Evolutionary conservation across 2,113 vertebrate species (phyloP).

Genomic region (Mustela lutreola): DNA sequence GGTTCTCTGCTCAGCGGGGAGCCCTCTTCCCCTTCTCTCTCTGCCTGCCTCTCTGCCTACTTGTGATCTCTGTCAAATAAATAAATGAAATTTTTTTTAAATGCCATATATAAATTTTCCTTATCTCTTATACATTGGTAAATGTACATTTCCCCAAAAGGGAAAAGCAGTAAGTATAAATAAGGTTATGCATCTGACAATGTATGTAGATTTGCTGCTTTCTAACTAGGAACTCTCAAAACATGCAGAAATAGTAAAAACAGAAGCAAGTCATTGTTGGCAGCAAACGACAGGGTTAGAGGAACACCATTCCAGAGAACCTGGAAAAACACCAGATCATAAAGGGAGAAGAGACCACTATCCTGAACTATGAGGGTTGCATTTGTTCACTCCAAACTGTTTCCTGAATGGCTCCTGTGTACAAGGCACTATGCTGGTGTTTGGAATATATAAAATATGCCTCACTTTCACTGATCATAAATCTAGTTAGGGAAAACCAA

Average conservation of each 20-base stretch:
- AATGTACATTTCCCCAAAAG: background rate
- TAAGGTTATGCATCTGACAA: background rate
- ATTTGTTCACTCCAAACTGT: background rate
- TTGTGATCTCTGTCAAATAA: no score
- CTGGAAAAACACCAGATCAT: background rate
- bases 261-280: background rate
- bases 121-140: background rate
- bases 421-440: background rate
- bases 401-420: background rate
- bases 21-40: no score
- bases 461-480: background rate
- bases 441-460: background rate
- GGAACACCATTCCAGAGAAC: background rate
- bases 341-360: background rate
- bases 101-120: background rate
- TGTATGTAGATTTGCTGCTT: background rate
- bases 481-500: background rate
- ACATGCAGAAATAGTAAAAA: background rate
- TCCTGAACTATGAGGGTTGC: background rate
- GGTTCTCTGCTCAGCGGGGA: no score
- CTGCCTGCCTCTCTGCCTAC: no score
- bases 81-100: no score
- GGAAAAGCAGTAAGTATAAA: background rate
- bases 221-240: background rate
- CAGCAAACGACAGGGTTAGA: background rate